A percentile compares a stretch with the other conserved stretches of the same genome.
These are phyloP conservation scores for Germaria angustata DNA, from an alignment of 2,888 invertebrate genomes.

Conservation along the genomic window DNA sequence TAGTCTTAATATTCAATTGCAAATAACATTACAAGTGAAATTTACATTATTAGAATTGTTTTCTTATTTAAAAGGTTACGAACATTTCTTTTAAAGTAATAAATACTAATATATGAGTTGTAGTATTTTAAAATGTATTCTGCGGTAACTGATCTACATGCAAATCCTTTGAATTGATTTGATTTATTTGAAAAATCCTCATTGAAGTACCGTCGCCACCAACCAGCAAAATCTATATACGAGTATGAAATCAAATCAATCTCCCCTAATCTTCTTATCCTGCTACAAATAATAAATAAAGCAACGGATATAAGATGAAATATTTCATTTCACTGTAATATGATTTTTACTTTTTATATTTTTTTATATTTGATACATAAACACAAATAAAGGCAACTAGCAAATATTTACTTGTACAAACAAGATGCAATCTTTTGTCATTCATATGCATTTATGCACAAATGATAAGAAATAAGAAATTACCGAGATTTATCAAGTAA, in stretches of 20 bases:
- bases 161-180: background rate
- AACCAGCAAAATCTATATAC: background rate
- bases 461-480: slow-evolving; percentile 18
- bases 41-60: no score
- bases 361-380: slow-evolving; percentile 13
- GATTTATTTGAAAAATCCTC: background rate
- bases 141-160: background rate
- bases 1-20: no score
- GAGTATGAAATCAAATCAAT: slow-evolving; percentile 32
- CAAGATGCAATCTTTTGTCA: background rate
- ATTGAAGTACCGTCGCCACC: background rate
- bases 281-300: background rate
- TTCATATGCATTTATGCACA: background rate
- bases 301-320: background rate
- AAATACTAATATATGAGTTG: background rate
- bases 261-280: slow-evolving; percentile 36
- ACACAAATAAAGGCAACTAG: slow-evolving; percentile 5
- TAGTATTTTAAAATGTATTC: background rate
- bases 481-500: slow-evolving; percentile 53
- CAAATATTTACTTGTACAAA: background rate
- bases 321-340: slow-evolving; percentile 2
- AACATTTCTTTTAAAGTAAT: background rate
- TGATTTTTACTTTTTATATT: slow-evolving; percentile 12
- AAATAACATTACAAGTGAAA: no score
- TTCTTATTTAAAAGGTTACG: no score